Percentiles rank a stretch among this genome's conserved stretches.
Evolutionary conservation across 1,140 invertebrate genomes (phyloP).

Genomic region (Leguminivora glycinivorella): DNA sequence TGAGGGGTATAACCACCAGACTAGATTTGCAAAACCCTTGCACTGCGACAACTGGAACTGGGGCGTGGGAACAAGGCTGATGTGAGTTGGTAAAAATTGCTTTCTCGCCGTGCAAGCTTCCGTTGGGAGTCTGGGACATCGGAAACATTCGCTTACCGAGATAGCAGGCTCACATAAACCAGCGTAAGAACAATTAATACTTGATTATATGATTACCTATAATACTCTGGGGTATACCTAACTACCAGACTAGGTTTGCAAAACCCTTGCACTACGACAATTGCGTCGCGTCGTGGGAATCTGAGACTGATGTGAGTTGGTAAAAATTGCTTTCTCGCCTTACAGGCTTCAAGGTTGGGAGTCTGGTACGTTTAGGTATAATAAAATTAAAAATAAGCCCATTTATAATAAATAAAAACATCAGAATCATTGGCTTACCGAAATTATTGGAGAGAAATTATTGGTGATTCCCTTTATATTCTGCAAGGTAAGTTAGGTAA

Average conservation of each 20-base stretch:
- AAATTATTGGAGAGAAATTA: neutral
- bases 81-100: slow-evolving; percentile 70
- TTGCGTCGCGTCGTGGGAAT: slow-evolving; percentile 65
- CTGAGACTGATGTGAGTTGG: slow-evolving; percentile 47
- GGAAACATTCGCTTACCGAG: neutral
- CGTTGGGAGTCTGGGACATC: slow-evolving; percentile 41
- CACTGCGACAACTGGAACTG: slow-evolving; percentile 36
- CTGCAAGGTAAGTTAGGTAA: no score
- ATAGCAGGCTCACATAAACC: neutral
- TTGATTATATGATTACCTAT: no score
- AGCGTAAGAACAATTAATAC: neutral
- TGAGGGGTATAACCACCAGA: no score
- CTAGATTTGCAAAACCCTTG: slow-evolving; percentile 29
- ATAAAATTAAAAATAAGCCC: no score
- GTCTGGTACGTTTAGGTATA: no score
- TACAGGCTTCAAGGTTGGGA: slow-evolving; percentile 56
- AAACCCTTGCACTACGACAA: slow-evolving; percentile 32
- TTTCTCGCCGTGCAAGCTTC: slow-evolving; percentile 65
- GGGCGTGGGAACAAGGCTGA: slow-evolving; percentile 56
- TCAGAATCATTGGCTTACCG: neutral
- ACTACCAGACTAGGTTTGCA: slow-evolving; percentile 9
- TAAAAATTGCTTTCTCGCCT: slow-evolving; percentile 75
- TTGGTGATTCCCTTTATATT: no score
- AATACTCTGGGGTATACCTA: no score
- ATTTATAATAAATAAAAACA: no score